phyloP scores from a whole-genome alignment of 2,797 vertebrate genomes.

The Acipenser oxyrinchus region DNA sequence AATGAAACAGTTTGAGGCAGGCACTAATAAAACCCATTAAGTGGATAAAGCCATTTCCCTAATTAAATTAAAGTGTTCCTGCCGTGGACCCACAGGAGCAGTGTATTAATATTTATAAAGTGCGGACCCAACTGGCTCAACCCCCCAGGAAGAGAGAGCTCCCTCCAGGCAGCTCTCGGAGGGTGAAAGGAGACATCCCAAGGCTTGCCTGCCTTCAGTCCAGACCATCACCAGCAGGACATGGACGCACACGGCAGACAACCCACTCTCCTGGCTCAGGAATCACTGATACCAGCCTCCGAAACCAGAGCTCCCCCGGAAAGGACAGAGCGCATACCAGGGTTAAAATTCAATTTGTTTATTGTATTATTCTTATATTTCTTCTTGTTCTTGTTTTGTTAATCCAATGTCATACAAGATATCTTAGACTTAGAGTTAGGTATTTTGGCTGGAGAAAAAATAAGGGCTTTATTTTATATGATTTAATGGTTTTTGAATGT shows the following conservation, averaged over 20 bases:
- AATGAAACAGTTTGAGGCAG: conserved; percentile 79
- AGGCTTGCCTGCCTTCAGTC: conserved; percentile 60
- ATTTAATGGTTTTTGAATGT: no score
- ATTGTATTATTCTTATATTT: no score
- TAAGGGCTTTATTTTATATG: no score
- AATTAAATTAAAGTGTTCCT: conserved; percentile 76
- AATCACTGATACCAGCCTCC: no score
- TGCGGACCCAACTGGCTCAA: conserved; percentile 51
- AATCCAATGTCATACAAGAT: no score
- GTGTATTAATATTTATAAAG: conserved; percentile 83
- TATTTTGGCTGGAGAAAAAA: no score
- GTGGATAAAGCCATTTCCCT: conserved; percentile 80
- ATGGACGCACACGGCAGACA: conserved; percentile 38
- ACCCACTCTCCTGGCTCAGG: conserved; percentile 12
- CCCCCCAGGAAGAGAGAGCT: conserved; percentile 46
- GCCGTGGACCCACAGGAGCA: conserved; percentile 41
- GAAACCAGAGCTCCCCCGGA: no score
- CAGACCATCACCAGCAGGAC: conserved; percentile 46
- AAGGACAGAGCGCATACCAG: no score
- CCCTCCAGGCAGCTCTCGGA: conserved; percentile 57
- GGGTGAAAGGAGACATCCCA: conserved; percentile 56
- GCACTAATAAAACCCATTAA: conserved; percentile 80
- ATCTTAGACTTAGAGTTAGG: no score
- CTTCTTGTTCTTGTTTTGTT: no score
- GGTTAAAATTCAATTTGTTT: no score